Percentiles rank a stretch among this genome's conserved stretches.
Conservation (phyloP, 2,888 invertebrate species). For the Drosophila prostipennis region DNA sequence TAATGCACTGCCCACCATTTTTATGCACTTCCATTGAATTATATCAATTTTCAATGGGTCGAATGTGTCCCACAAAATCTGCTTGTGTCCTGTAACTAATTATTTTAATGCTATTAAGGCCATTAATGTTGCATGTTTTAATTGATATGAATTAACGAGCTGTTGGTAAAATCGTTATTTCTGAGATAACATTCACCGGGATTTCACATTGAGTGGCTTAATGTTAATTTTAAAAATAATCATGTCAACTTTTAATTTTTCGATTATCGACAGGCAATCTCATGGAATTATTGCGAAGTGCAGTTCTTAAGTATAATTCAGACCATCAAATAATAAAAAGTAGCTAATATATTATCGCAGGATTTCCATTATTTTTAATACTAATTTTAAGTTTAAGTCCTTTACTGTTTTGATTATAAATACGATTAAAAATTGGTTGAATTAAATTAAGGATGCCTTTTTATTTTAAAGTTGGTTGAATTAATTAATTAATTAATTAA, state of each 20-base stretch:
- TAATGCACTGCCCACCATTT: slow-evolving; percentile 42
- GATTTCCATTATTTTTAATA: too few relatives aligned
- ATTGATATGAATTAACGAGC: slow-evolving; percentile 70
- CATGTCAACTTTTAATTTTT: background rate
- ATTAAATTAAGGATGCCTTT: too few relatives aligned
- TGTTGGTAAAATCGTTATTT: slow-evolving; percentile 36
- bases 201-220: slow-evolving; percentile 11
- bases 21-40: slow-evolving; percentile 58
- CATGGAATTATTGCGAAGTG: background rate
- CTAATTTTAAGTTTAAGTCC: too few relatives aligned
- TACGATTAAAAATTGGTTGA: too few relatives aligned
- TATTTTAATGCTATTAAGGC: slow-evolving; percentile 67
- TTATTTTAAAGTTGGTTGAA: too few relatives aligned
- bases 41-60: slow-evolving; percentile 34
- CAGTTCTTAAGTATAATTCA: background rate
- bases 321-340: background rate
- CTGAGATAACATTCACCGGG: slow-evolving; percentile 18
- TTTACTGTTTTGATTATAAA: too few relatives aligned
- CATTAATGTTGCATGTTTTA: slow-evolving; percentile 61
- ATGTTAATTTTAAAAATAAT: slow-evolving; percentile 9
- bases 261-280: background rate
- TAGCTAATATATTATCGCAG: too few relatives aligned
- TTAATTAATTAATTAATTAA: too few relatives aligned
- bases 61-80: slow-evolving; percentile 7
- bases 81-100: slow-evolving; percentile 60